Percentiles rank a stretch among this genome's conserved stretches.
Evolutionary conservation across 2,888 invertebrate species (phyloP).

Genomic region (Drosophila gaucha): DNA sequence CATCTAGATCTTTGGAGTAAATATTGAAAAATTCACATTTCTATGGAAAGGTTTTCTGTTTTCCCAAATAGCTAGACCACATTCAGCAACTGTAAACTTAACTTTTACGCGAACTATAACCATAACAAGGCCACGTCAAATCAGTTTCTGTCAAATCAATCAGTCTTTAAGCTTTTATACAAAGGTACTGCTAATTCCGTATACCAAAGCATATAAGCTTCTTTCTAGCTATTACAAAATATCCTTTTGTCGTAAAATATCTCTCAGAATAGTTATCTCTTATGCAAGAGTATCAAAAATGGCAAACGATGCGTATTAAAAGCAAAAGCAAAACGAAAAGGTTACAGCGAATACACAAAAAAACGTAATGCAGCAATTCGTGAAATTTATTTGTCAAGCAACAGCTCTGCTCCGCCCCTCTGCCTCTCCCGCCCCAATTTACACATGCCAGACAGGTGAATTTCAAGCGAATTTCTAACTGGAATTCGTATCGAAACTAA

Average conservation of each 20-base stretch:
- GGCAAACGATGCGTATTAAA: conserved; percentile 20
- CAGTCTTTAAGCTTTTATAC: no score
- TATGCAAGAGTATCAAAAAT: conserved; percentile 10
- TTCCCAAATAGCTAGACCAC: no score
- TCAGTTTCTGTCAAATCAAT: no score
- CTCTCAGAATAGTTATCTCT: neutral
- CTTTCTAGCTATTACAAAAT: neutral
- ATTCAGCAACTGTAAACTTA: no score
- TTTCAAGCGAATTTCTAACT: conserved; percentile 19
- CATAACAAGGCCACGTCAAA: no score
- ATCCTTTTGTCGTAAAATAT: neutral
- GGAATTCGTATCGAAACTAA: conserved; percentile 29
- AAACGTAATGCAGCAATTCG: conserved; percentile 19
- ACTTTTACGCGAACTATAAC: no score
- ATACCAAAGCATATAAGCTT: no score
- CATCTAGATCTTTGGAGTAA: no score
- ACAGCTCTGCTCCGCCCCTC: neutral
- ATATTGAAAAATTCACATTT: no score
- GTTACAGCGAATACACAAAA: neutral
- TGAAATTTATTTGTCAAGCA: conserved; percentile 31
- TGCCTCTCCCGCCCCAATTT: neutral
- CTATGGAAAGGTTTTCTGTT: no score
- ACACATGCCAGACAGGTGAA: conserved; percentile 27
- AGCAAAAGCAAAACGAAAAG: conserved; percentile 1
- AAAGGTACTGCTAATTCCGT: no score